These are phyloP conservation scores for Anagrus nilaparvatae DNA, from an alignment of 1,140 invertebrate species.

Conservation along the genomic window DNA sequence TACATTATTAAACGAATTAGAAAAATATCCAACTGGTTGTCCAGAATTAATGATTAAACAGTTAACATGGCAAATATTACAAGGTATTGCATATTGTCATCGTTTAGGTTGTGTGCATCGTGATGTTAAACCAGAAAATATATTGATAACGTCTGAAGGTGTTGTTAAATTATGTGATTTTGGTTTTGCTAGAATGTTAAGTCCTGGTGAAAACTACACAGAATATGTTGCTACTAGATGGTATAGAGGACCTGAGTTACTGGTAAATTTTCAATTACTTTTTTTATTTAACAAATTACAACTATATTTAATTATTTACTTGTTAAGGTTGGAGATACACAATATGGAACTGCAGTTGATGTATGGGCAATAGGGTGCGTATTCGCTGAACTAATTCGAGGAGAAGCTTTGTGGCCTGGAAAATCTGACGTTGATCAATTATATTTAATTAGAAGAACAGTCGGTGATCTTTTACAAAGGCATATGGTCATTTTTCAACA, in stretches of 20 bases:
- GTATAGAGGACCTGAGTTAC: slow-evolving; percentile 93
- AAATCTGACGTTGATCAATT: slow-evolving; percentile 98
- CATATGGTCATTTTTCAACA: slow-evolving; percentile 93
- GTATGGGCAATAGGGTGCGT: slow-evolving; percentile 96
- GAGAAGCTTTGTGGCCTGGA: slow-evolving; percentile 95
- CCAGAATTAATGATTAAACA: slow-evolving; percentile 82
- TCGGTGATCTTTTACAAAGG: slow-evolving; percentile 82
- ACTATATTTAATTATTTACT: not conserved
- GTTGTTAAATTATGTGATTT: slow-evolving; percentile 98
- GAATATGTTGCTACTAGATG: slow-evolving; percentile 98
- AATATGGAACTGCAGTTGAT: slow-evolving; percentile 94
- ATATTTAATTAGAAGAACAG: slow-evolving; percentile 85
- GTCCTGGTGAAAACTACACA: slow-evolving; percentile 95
- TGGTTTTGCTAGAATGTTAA: slow-evolving; percentile 94
- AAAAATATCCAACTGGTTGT: slow-evolving; percentile 73
- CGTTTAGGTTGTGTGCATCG: slow-evolving; percentile 92
- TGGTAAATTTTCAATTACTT: slow-evolving; percentile 44
- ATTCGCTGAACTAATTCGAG: slow-evolving; percentile 87
- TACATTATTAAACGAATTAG: slow-evolving; percentile 92
- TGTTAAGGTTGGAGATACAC: slow-evolving; percentile 80
- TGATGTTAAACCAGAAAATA: slow-evolving; percentile 99
- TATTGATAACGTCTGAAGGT: slow-evolving; percentile 86
- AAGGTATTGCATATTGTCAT: slow-evolving; percentile 94
- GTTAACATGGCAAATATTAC: slow-evolving; percentile 90
- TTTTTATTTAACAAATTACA: not conserved